Conservation (phyloP, 2,797 vertebrate species). For the Margarornis squamiger region DNA sequence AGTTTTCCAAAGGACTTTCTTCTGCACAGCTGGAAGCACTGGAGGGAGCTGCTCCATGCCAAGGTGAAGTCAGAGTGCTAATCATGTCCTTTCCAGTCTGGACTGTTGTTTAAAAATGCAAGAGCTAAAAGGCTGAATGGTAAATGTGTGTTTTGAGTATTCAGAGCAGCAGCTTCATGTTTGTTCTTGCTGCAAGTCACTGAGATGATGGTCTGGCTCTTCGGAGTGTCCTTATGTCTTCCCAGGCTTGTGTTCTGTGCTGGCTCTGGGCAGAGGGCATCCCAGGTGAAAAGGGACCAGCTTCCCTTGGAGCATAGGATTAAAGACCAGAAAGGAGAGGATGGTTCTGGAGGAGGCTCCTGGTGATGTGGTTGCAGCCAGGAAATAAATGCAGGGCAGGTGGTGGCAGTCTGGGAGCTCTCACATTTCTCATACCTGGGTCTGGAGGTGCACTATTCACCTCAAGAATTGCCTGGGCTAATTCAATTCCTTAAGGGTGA, state of each 20-base stretch:
- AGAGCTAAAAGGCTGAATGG: neutral
- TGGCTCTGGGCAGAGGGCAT: neutral
- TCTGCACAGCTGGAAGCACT: neutral
- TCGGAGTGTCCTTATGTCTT: neutral
- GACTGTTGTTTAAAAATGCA: neutral
- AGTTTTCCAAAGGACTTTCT: neutral
- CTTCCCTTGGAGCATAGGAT: neutral
- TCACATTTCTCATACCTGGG: neutral
- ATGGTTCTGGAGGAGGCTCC: neutral
- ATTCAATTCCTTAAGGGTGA: neutral
- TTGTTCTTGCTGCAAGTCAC: neutral
- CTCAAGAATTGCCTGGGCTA: neutral
- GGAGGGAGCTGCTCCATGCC: neutral
- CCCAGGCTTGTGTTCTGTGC: neutral
- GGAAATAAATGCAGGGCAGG: fast-evolving
- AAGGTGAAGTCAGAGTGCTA: neutral
- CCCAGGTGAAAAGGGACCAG: fast-evolving
- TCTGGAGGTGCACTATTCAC: neutral
- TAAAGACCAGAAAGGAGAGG: neutral
- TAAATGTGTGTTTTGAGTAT: neutral
- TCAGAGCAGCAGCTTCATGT: neutral
- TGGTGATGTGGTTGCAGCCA: neutral
- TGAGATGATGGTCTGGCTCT: neutral
- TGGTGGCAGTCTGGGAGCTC: neutral
- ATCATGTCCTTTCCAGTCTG: neutral